A percentile compares a stretch with the other conserved stretches of the same genome.
Evolutionary conservation across 2,113 vertebrate genomes (phyloP).

Genomic region (Myodes glareolus): DNA sequence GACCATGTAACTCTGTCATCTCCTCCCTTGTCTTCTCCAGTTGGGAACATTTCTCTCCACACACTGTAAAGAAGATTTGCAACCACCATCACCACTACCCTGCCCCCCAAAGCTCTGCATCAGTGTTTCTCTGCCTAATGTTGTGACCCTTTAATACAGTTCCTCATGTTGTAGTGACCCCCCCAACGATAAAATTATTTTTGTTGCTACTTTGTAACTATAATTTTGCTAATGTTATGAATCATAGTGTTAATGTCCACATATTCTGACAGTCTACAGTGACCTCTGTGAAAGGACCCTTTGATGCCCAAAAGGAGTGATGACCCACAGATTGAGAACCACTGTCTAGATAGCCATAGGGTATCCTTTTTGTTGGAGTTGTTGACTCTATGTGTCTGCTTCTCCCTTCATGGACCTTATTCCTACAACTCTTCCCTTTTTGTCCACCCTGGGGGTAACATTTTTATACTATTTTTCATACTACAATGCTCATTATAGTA

Average conservation of each 20-base stretch:
- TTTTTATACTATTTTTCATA: neutral
- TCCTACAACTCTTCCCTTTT: neutral
- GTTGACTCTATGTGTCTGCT: neutral
- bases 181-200: neutral
- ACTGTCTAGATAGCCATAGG: neutral
- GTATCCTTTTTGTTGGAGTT: neutral
- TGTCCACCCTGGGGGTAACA: neutral
- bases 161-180: neutral
- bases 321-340: neutral
- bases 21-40: neutral
- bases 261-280: neutral
- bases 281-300: neutral
- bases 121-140: neutral
- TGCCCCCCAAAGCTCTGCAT: neutral
- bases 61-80: neutral
- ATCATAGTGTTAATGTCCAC: neutral
- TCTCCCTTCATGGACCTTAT: neutral
- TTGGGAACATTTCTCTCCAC: neutral
- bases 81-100: neutral
- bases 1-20: too few relatives aligned
- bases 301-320: neutral
- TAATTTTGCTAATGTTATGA: neutral
- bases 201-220: neutral
- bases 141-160: neutral
- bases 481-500: conserved; percentile 45